phyloP scores from a whole-genome alignment of 2,113 vertebrate genomes.

The Nipponia nippon region DNA sequence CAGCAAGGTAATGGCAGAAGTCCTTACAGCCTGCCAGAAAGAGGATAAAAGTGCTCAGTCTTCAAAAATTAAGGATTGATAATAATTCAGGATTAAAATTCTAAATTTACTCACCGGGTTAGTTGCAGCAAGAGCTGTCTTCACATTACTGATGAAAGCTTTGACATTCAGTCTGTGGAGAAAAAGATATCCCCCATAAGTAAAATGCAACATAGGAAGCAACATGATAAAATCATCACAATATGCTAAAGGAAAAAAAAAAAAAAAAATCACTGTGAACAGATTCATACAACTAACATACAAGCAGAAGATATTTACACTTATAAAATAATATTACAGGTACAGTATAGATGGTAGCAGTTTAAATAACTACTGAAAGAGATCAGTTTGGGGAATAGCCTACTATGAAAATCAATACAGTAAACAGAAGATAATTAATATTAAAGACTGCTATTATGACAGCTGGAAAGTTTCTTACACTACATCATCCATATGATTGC shows the following conservation, averaged over 20 bases:
- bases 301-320: not conserved
- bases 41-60: slow-evolving; percentile 12
- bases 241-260: not conserved
- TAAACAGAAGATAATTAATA: not conserved
- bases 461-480: not conserved
- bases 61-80: not conserved
- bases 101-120: slow-evolving; percentile 85
- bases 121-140: slow-evolving; percentile 93
- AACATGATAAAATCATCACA: not conserved
- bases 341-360: not conserved
- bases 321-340: not conserved
- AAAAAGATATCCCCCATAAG: not conserved
- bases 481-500: not conserved
- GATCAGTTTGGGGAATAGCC: not conserved
- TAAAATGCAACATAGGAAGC: not conserved
- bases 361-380: not conserved
- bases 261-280: not conserved
- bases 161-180: slow-evolving; percentile 90
- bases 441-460: not conserved
- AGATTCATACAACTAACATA: not conserved
- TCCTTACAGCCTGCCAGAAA: slow-evolving; percentile 85
- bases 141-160: slow-evolving; percentile 96
- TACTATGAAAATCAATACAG: not conserved
- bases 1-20: slow-evolving; percentile 89
- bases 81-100: not conserved